Percentiles rank a stretch among this genome's conserved stretches.
phyloP scores from a whole-genome alignment of 2,888 invertebrate genomes.

The Phasia obesa region DNA sequence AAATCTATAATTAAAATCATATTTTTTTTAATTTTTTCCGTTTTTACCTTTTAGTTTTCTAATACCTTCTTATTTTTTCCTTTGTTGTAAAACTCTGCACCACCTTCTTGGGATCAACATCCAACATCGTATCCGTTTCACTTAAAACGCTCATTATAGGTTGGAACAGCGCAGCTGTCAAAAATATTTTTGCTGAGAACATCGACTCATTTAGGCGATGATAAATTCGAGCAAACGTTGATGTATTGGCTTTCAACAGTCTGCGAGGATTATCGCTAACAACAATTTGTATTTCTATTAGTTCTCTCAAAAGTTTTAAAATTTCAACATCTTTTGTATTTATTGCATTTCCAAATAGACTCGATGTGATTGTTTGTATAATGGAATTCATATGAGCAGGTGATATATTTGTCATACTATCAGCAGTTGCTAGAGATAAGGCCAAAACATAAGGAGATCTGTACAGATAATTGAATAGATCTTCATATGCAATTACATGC shows the following conservation, averaged over 20 bases:
- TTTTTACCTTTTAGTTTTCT: background rate
- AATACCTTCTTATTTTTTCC: constrained; percentile 85
- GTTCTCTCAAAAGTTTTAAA: constrained; percentile 86
- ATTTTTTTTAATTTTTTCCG: too few relatives aligned
- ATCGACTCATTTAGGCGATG: constrained; percentile 94
- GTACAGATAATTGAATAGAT: constrained; percentile 87
- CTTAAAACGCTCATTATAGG: constrained; percentile 95
- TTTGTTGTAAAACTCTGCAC: constrained; percentile 79
- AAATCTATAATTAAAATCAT: constrained; percentile 85
- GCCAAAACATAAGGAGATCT: constrained; percentile 88
- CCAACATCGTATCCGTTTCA: constrained; percentile 95
- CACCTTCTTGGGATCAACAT: constrained; percentile 94
- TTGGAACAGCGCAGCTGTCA: constrained; percentile 94
- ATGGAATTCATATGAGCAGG: constrained; percentile 79
- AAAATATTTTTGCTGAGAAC: constrained; percentile 95
- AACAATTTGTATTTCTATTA: constrained; percentile 89
- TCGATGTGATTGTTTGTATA: constrained; percentile 83
- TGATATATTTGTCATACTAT: constrained; percentile 83
- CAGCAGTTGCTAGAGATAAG: constrained; percentile 87
- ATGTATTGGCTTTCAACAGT: constrained; percentile 91
- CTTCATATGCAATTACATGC: constrained; percentile 86
- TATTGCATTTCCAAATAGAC: constrained; percentile 89
- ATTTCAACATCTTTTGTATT: constrained; percentile 89
- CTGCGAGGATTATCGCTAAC: constrained; percentile 88
- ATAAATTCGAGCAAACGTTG: constrained; percentile 93